Evolutionary conservation across 2,797 vertebrate species (phyloP).

Genomic region (Gorsachius magnificus): DNA sequence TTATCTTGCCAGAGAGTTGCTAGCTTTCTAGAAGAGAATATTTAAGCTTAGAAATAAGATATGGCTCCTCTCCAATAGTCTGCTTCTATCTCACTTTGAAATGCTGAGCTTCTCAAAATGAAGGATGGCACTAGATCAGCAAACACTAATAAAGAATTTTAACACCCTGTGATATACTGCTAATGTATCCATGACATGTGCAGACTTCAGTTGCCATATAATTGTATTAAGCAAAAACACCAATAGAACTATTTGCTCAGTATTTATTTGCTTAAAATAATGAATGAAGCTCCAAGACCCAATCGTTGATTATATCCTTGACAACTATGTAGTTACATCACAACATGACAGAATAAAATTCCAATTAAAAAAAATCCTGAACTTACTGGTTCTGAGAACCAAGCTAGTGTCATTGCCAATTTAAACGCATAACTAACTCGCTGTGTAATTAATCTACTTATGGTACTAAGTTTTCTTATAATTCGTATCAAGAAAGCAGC

Average conservation of each 20-base stretch:
- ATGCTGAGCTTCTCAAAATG: neutral
- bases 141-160: neutral
- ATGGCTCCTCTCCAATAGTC: neutral
- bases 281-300: neutral
- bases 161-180: neutral
- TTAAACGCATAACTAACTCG: neutral
- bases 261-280: neutral
- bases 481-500: neutral
- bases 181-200: neutral
- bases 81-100: neutral
- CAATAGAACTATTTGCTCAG: neutral
- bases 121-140: neutral
- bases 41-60: neutral
- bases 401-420: neutral
- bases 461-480: neutral
- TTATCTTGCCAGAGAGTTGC: neutral
- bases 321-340: neutral
- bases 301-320: neutral
- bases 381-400: neutral
- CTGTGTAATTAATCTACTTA: neutral
- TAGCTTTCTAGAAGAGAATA: neutral
- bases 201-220: neutral
- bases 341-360: neutral
- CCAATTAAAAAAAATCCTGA: neutral
- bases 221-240: neutral